Evolutionary conservation across 2,888 invertebrate species (phyloP).

Genomic region (Merodon equestris): DNA sequence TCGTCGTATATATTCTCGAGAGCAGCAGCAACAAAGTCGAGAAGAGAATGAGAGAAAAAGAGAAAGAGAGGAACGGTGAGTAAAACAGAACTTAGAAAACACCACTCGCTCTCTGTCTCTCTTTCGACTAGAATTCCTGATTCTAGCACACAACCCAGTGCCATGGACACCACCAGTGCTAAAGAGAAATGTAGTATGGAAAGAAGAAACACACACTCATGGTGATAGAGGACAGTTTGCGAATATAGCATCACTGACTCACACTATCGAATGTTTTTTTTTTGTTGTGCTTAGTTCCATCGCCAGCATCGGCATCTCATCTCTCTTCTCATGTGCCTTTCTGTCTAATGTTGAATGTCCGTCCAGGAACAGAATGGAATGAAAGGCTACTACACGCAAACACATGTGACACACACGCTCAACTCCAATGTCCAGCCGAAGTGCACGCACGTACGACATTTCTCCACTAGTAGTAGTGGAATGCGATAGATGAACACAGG

Average conservation of each 20-base stretch:
- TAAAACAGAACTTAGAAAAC: slow-evolving; percentile 20
- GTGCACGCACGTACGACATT: background rate
- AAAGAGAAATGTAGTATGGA: too few relatives aligned
- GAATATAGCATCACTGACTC: slow-evolving; percentile 17
- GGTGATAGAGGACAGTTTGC: background rate
- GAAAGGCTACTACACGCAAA: slow-evolving; percentile 5
- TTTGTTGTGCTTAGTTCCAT: slow-evolving; percentile 23
- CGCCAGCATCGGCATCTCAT: slow-evolving; percentile 25
- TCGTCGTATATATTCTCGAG: slow-evolving; percentile 1
- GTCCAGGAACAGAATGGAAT: slow-evolving; percentile 48
- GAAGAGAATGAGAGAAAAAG: slow-evolving; percentile 25
- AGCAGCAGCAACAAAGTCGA: background rate
- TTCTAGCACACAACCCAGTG: too few relatives aligned
- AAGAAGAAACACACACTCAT: too few relatives aligned
- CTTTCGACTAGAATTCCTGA: too few relatives aligned
- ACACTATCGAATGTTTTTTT: background rate
- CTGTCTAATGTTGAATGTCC: slow-evolving; percentile 39
- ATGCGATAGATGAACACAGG: slow-evolving; percentile 10
- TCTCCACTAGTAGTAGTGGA: slow-evolving; percentile 27
- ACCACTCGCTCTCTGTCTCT: background rate
- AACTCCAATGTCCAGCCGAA: slow-evolving; percentile 12
- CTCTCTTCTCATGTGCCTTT: too few relatives aligned
- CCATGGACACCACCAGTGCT: too few relatives aligned
- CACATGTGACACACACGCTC: too few relatives aligned
- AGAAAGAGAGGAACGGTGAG: background rate